Base-by-base conservation (phyloP, 2,113 vertebrate species). In the Eurypyga helias region DNA sequence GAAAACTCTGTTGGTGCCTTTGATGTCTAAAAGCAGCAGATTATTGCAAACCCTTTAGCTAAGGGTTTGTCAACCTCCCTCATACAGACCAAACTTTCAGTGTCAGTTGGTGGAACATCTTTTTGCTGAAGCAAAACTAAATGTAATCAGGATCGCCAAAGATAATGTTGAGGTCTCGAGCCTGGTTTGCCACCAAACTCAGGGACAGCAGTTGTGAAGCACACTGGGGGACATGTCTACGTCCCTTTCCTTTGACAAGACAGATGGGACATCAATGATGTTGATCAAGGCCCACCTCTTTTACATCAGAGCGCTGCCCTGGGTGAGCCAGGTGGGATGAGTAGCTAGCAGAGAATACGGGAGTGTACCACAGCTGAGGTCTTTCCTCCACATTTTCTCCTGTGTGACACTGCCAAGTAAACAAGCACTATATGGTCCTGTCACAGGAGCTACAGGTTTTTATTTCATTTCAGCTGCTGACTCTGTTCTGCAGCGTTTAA, bases 331-430 rank as follows among this genome's bases (percentile, higher is more conserved):
- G 38, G 8, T 7, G 34, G 33, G 31, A 25, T 10, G 6, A 31
- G 21, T 43, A 65, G 33, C 16, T 52, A 54, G 18, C 4, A 48
- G 16, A 70, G 38, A 43, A 2, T 11, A 49, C 14, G 8, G 13
- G n/a, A 71, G n/a, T 0, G 0, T 5, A 19, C 19, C 19, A 43
- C 11, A 58, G 17, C 23, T 38, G 9, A 51, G 3, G 7, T 25
- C 10, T n/a, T 80, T 60, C 25, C 13, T 13, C 54, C 6, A 2
- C 48, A 29, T n/a, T 36, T 84, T 84, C 18, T 48, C 9, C 15
- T 33, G 4, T n/a, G 15, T 76, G 36, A 41, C 29, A 41, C 9
- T 65, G 25, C 20, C 28, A 62, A 87, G 78, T 31, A 26, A 66
- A 48, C 11, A 58, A 11, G 7, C 9, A 43, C 7, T 61, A 78